Evolutionary conservation across 2,888 invertebrate species (phyloP).

Genomic region (Epirrhoe tristata): DNA sequence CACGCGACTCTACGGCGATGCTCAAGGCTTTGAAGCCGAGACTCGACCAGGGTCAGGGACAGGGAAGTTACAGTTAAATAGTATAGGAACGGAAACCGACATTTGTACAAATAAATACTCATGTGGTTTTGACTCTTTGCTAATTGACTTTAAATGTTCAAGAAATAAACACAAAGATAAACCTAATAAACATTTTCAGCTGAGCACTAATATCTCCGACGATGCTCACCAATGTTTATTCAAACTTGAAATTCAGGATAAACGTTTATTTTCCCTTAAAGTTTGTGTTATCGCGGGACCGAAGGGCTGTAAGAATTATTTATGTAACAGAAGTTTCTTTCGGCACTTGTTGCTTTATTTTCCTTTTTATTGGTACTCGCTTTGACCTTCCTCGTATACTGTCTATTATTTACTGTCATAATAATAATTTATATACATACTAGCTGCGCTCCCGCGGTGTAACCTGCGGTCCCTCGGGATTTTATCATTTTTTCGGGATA

Average conservation of each 20-base stretch:
- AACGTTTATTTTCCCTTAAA: slow-evolving; percentile 41
- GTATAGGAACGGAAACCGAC: too few relatives aligned
- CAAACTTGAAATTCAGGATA: slow-evolving; percentile 32
- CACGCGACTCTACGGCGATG: too few relatives aligned
- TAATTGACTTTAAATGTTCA: neutral
- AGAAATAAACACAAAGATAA: neutral
- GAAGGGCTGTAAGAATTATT: slow-evolving; percentile 38
- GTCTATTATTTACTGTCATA: neutral
- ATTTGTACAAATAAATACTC: too few relatives aligned
- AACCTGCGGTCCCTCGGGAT: too few relatives aligned
- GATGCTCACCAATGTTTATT: slow-evolving; percentile 25
- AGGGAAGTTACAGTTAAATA: too few relatives aligned
- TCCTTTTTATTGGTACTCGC: slow-evolving; percentile 20
- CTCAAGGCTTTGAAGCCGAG: too few relatives aligned
- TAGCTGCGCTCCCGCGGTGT: too few relatives aligned
- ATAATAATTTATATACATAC: too few relatives aligned
- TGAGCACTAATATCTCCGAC: neutral
- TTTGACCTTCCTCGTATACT: neutral
- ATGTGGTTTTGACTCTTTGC: neutral
- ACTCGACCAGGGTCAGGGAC: too few relatives aligned
- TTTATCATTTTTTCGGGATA: too few relatives aligned
- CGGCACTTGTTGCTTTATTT: slow-evolving; percentile 42
- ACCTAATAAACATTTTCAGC: neutral
- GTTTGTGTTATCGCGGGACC: slow-evolving; percentile 31
- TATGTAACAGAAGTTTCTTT: slow-evolving; percentile 39